Conservation (phyloP, 2,888 invertebrate species). For the Steromphala cineraria region DNA sequence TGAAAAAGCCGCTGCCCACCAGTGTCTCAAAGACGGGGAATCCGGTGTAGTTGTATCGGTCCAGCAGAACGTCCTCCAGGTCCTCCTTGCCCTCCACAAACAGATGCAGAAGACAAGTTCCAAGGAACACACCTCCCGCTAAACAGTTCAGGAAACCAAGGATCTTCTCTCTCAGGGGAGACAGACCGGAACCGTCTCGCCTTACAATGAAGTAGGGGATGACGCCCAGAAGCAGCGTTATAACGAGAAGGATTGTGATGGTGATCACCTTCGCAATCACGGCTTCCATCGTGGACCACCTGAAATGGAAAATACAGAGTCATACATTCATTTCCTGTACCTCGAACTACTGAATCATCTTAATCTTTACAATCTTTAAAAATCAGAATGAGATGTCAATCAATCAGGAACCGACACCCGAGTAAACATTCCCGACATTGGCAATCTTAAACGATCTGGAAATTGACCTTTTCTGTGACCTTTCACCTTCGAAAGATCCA, state of each 20-base stretch:
- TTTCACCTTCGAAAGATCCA: too few relatives aligned
- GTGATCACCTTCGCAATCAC: neutral
- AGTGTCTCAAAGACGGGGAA: constrained; percentile 71
- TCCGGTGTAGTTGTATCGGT: constrained; percentile 25
- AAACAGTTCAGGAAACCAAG: constrained; percentile 53
- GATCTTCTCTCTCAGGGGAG: neutral
- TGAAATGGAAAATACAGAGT: neutral
- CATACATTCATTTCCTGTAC: too few relatives aligned
- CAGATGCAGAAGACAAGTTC: constrained; percentile 69
- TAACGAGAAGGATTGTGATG: neutral
- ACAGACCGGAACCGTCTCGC: neutral
- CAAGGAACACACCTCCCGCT: constrained; percentile 72
- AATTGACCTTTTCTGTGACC: too few relatives aligned
- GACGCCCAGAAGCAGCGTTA: neutral
- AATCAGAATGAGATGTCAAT: too few relatives aligned
- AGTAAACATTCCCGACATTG: too few relatives aligned
- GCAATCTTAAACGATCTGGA: too few relatives aligned
- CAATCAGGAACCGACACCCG: too few relatives aligned
- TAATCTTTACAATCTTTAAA: too few relatives aligned
- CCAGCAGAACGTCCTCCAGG: constrained; percentile 50
- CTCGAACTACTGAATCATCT: too few relatives aligned
- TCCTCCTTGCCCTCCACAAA: constrained; percentile 67
- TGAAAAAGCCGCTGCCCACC: constrained; percentile 68
- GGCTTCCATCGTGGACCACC: neutral
- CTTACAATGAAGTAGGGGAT: constrained; percentile 8